Conservation (phyloP, 1,140 invertebrate genomes). For the Amphibalanus amphitrite region DNA sequence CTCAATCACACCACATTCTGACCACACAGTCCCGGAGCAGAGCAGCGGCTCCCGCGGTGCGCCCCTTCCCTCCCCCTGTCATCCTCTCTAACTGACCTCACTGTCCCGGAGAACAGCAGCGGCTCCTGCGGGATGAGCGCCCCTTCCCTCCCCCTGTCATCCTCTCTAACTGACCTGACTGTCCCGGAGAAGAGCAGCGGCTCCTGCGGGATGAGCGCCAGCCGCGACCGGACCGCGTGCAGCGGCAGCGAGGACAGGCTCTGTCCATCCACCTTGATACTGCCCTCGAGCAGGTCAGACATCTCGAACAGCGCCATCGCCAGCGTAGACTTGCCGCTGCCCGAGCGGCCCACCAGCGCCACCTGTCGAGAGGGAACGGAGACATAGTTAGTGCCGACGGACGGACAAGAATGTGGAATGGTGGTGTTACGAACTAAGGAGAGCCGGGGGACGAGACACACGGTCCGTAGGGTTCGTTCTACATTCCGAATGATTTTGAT, state of each 20-base stretch:
- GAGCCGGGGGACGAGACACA: too few relatives aligned
- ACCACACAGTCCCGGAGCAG: too few relatives aligned
- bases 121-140: not conserved
- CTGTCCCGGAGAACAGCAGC: slow-evolving; percentile 25
- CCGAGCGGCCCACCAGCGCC: slow-evolving; percentile 58
- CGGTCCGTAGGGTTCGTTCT: too few relatives aligned
- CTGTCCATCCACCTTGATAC: slow-evolving; percentile 46
- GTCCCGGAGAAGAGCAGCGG: slow-evolving; percentile 39
- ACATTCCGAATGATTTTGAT: too few relatives aligned
- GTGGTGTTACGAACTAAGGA: too few relatives aligned
- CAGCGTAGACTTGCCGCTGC: slow-evolving; percentile 59
- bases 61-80: too few relatives aligned
- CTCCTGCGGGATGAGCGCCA: slow-evolving; percentile 44
- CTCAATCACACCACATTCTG: too few relatives aligned
- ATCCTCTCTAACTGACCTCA: too few relatives aligned
- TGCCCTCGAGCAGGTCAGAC: slow-evolving; percentile 40
- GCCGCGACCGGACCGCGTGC: slow-evolving; percentile 40
- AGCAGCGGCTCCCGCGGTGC: too few relatives aligned
- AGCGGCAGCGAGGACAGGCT: slow-evolving; percentile 47
- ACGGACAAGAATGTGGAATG: too few relatives aligned
- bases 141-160: slow-evolving; percentile 2
- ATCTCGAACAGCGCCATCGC: slow-evolving; percentile 49
- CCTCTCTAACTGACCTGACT: slow-evolving; percentile 26
- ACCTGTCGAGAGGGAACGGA: too few relatives aligned
- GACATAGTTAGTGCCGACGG: too few relatives aligned